Base-by-base conservation (phyloP, 2,113 vertebrate species). In the Pygoscelis adeliae region DNA sequence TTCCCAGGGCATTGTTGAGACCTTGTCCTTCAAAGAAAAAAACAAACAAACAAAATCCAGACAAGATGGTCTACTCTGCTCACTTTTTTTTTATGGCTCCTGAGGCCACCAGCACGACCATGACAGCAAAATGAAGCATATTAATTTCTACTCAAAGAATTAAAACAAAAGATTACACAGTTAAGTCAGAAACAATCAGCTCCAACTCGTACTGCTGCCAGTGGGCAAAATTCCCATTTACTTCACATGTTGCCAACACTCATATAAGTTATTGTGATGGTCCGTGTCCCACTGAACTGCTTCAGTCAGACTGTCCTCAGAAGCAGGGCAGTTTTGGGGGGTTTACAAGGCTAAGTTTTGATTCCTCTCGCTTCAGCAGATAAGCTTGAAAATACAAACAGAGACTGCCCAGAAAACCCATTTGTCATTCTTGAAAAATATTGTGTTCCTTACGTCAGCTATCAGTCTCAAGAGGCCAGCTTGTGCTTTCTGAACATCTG, bases 101-200 rank as follows among this genome's bases (percentile, higher is more conserved):
- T 71, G 65, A 79, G n/a, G 25, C 47, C 40, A 85, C 32, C 42
- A 79, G 36, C 50, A 50, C 0, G 0, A 82, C 25, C 0, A 0
- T 21, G 15, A 52, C 49, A 92, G 50, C 19, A 85, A 85, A 87
- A 74, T 5, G 29, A 91, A 78, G 30, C 36, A 25, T 23, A 46
- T 26, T 49, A 26, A 50, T 58, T 85, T 36, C 83, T 20, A 74
- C 32, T 42, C 26, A 47, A 42, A 32, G 22, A 82, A 76, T 12
- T 63, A 55, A 70, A 81, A 14, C 22, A 46, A 32, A 81, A 76
- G 11, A 71, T 42, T 58, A 58, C 8, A 79, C 6, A 50, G 70
- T 46, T 74, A 71, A 79, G 29, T 38, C 40, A 85, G 50, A 52
- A 74, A 85, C n/a, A 63, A 76, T 61, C 7, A 1, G 34, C 15